Evolutionary conservation across 2,113 vertebrate genomes (phyloP), one percentile per base, ranked within the genome.

Genomic region (Corythornis vintsioides): DNA sequence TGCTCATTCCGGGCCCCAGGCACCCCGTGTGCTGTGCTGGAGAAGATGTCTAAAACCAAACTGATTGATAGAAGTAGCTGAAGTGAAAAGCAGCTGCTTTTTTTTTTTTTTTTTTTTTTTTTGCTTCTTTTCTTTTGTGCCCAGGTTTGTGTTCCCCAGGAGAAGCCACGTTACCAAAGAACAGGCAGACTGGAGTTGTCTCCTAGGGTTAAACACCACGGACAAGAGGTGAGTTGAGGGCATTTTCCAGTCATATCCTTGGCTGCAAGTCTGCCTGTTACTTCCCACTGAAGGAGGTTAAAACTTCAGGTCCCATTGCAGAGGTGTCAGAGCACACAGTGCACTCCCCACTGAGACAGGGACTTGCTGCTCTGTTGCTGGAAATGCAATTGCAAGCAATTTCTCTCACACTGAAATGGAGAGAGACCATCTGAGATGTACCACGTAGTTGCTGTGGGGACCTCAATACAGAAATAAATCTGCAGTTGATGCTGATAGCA

Each of bases 1-100:
- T 93, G 92, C 91, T 93, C 87, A 38, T 76, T 90, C 89, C 8
- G 12, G 86, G 81, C 81, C 83, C 65, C 73, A 90, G 81, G 86
- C 74, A 91, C 45, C 81, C 63, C 91, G 25, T 38, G 17, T 52
- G 84, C 89, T 45, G 60, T 53, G 31, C 84, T 65, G 55, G 57
- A 89, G 89, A 90, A 69, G 90, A 45, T 35, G 43, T 35, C 35
- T 52, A 14, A 63, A 64, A 67, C 31, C 72, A 88, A 92, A 75
- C 48, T 13, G 35, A 84, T 69, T 40, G 59, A 87, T 79, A 89
- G 91, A 91, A 70, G 69, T 48, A 85, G 60, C 71, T 85, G 60
- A 50, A 47, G 56, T 76, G 85, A 79, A 85, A 85, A 73, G 47
- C 57, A 83, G 33, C 20, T 16, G 6, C 69, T 21, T 9, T n/a